These are phyloP conservation scores for Acrobasis consociella DNA, from an alignment of 2,888 invertebrate species.

Conservation along the genomic window DNA sequence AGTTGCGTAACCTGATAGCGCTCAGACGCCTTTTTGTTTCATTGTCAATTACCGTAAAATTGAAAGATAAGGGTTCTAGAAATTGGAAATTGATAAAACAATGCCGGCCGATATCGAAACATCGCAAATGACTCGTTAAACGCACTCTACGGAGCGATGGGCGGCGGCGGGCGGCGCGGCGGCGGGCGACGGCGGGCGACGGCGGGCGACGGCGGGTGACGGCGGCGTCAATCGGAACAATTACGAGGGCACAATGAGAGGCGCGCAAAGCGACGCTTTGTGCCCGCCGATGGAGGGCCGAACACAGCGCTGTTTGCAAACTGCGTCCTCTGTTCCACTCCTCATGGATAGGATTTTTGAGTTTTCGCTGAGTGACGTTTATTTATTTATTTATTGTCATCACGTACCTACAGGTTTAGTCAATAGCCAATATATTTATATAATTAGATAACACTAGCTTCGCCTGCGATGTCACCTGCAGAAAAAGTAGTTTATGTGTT, in stretches of 20 bases:
- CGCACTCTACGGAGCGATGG: not conserved
- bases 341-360: not conserved
- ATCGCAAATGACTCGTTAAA: constrained; percentile 6
- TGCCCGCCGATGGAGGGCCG: not conserved
- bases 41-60: constrained; percentile 17
- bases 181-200: not conserved
- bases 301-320: constrained; percentile 6
- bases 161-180: not conserved
- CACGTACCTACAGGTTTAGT: no score
- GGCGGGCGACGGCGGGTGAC: not conserved
- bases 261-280: not conserved
- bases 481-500: no score
- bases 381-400: no score
- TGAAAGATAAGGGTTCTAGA: not conserved
- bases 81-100: constrained; percentile 12
- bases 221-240: not conserved
- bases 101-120: not conserved
- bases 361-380: no score
- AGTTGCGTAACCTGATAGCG: not conserved
- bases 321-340: not conserved
- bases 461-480: no score
- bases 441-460: no score
- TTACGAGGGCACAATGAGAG: constrained; percentile 3
- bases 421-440: no score
- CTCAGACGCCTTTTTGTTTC: not conserved